Percentiles rank a stretch among this genome's conserved stretches.
phyloP scores from a whole-genome alignment of 1,140 invertebrate genomes.

The Nasonia giraulti region DNA sequence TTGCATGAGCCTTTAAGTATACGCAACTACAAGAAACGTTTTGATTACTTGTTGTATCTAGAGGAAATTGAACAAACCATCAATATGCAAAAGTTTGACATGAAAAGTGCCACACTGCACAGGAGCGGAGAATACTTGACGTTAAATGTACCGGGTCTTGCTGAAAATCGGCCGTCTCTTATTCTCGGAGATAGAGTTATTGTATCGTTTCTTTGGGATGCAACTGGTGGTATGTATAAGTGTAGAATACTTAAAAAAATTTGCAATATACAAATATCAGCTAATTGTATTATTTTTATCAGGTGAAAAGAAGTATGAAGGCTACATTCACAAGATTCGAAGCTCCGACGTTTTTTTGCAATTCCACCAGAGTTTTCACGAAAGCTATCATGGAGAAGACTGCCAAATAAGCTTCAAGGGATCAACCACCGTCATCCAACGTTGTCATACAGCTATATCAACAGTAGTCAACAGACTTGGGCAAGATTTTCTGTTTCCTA shows the following conservation, averaged over 20 bases:
- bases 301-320: conserved; percentile 79
- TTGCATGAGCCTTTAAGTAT: conserved; percentile 73
- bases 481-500: conserved; percentile 81
- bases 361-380: conserved; percentile 83
- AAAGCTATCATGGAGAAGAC: conserved; percentile 80
- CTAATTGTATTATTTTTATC: conserved; percentile 14
- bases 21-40: conserved; percentile 78
- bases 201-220: conserved; percentile 67
- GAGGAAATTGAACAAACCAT: conserved; percentile 84
- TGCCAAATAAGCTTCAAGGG: conserved; percentile 79
- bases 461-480: conserved; percentile 76
- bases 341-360: conserved; percentile 81
- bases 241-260: neutral
- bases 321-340: conserved; percentile 85
- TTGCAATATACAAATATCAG: neutral
- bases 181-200: conserved; percentile 86
- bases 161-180: conserved; percentile 89
- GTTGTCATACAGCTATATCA: conserved; percentile 81
- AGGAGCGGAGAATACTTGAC: conserved; percentile 81
- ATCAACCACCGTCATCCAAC: conserved; percentile 75
- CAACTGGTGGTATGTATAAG: conserved; percentile 57
- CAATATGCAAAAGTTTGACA: conserved; percentile 82
- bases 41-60: conserved; percentile 83
- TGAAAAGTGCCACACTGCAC: conserved; percentile 79
- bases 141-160: conserved; percentile 85